Evolutionary conservation across 2,113 vertebrate genomes (phyloP).

Genomic region (Chunga burmeisteri): DNA sequence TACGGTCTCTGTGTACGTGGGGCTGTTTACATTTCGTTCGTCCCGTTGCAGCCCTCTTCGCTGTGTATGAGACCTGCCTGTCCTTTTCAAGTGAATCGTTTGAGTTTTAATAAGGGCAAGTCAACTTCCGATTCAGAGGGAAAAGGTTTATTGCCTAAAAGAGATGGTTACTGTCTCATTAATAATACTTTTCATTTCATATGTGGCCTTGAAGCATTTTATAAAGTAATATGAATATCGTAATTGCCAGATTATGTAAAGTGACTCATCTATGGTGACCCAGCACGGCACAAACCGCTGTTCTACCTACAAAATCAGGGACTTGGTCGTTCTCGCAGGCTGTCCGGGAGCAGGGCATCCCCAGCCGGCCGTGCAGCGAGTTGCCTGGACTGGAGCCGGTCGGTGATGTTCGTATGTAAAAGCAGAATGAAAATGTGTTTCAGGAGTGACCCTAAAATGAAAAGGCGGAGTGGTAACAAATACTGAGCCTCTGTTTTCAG

Average conservation of each 20-base stretch:
- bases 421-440: neutral
- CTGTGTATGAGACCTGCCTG: neutral
- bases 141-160: neutral
- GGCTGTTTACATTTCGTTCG: fast-evolving
- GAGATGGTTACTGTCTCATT: neutral
- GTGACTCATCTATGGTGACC: neutral
- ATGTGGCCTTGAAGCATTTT: neutral
- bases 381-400: fast-evolving
- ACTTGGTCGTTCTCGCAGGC: fast-evolving
- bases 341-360: neutral
- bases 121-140: neutral
- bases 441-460: neutral
- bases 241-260: neutral
- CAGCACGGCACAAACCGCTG: fast-evolving
- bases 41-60: neutral
- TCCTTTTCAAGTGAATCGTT: neutral
- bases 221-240: neutral
- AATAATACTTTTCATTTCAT: neutral
- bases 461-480: neutral
- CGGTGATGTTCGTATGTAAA: fast-evolving
- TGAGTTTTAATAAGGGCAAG: neutral
- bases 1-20: fast-evolving
- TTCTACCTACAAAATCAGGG: neutral
- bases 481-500: neutral
- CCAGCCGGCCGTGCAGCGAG: fast-evolving